Conservation (phyloP, 2,113 vertebrate genomes). For the Gymnobelideus leadbeateri region DNA sequence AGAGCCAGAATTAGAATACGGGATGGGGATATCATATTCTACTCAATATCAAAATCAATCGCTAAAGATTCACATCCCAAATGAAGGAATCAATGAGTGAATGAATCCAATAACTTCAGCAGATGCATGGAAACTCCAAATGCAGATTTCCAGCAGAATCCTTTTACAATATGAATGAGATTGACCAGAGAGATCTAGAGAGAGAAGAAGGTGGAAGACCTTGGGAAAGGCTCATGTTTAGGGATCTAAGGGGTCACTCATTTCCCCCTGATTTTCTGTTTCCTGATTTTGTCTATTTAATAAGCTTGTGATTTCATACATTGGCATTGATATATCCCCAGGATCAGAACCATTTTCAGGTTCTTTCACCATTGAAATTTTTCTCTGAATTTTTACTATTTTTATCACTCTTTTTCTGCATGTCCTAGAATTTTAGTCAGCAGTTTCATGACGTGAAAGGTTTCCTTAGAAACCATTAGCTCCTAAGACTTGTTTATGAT, state of each 20-base stretch:
- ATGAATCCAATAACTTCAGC: not conserved
- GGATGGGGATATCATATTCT: not conserved
- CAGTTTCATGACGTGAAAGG: conserved; percentile 38
- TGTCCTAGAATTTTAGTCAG: not conserved
- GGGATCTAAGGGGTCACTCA: not conserved
- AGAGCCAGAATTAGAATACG: not conserved
- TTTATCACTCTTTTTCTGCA: not conserved
- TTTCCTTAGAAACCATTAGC: conserved; percentile 43
- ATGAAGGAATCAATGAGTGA: not conserved
- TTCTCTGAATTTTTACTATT: not conserved
- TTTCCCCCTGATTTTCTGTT: not conserved
- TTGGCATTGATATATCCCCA: not conserved
- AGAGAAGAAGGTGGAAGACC: not conserved
- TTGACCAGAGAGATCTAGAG: not conserved
- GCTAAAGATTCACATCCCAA: not conserved
- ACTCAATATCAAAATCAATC: not conserved
- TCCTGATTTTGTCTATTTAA: not conserved
- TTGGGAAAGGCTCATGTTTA: not conserved
- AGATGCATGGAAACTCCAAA: not conserved
- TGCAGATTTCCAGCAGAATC: not conserved
- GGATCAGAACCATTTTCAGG: not conserved
- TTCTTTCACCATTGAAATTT: not conserved
- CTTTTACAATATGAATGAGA: not conserved
- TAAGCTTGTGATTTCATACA: not conserved
- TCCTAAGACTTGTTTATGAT: conserved; percentile 47